Conservation (phyloP, 2,113 vertebrate genomes). For the Nerophis ophidion region DNA sequence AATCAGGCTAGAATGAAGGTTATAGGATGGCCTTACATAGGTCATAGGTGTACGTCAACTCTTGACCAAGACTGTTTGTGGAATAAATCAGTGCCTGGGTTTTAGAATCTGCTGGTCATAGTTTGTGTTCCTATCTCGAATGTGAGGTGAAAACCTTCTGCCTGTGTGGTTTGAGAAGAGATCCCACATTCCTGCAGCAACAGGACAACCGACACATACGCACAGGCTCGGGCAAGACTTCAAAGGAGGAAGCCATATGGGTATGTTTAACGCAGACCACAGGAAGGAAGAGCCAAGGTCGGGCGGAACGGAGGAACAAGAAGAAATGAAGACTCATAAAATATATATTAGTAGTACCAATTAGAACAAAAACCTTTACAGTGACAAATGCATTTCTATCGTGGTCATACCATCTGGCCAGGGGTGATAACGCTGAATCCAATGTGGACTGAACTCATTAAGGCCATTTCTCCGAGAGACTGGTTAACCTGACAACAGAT, state of each 20-base stretch:
- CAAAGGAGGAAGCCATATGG: conserved; percentile 58
- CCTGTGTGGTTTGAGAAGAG: conserved; percentile 10
- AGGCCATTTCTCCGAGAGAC: conserved; percentile 32
- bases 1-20: too few relatives aligned
- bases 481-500: not conserved
- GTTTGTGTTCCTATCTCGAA: not conserved
- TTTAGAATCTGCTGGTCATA: not conserved
- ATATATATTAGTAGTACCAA: not conserved
- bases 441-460: conserved; percentile 54
- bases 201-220: conserved; percentile 41
- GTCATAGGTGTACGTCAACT: too few relatives aligned
- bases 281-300: conserved; percentile 22
- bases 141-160: not conserved
- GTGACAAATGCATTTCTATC: conserved; percentile 19
- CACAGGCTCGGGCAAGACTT: conserved; percentile 44
- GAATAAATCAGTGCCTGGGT: not conserved
- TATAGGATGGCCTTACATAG: too few relatives aligned
- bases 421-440: conserved; percentile 54
- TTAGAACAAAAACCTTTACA: conserved; percentile 6
- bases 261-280: conserved; percentile 35
- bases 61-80: too few relatives aligned
- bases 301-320: not conserved
- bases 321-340: not conserved
- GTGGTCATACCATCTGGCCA: conserved; percentile 47
- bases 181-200: conserved; percentile 34